These are phyloP conservation scores for Hipposideros armiger DNA, from an alignment of 2,113 vertebrate species.

Conservation along the genomic window DNA sequence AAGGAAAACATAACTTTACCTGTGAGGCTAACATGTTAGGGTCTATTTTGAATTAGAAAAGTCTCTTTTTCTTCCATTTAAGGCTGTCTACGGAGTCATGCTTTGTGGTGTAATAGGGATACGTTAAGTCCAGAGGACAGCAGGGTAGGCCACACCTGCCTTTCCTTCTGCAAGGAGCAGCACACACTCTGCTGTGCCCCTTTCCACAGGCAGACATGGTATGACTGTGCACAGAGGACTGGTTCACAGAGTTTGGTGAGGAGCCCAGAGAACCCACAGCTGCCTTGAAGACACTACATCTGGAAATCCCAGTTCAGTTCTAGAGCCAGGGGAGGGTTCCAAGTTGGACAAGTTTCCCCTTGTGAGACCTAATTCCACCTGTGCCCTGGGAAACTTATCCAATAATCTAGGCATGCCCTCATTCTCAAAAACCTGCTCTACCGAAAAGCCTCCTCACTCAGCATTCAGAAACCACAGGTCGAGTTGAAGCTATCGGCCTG, in stretches of 20 bases:
- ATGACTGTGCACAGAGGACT: accelerated
- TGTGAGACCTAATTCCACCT: not conserved
- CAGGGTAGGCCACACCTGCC: not conserved
- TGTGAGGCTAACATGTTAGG: not conserved
- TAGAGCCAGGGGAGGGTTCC: not conserved
- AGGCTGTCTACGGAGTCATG: not conserved
- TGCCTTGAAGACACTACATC: not conserved
- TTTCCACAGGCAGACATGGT: too few relatives aligned
- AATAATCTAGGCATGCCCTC: not conserved
- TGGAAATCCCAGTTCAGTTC: not conserved
- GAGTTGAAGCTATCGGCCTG: not conserved
- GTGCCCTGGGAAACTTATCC: not conserved
- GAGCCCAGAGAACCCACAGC: not conserved
- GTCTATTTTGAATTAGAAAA: conserved; percentile 19
- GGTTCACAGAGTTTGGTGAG: not conserved
- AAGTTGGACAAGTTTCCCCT: not conserved
- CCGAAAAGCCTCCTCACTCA: not conserved
- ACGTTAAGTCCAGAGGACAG: not conserved
- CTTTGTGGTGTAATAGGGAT: not conserved
- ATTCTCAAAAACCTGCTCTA: not conserved
- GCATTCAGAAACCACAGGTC: not conserved
- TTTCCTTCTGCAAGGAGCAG: not conserved
- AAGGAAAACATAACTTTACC: not conserved
- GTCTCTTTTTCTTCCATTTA: not conserved
- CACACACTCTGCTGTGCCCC: accelerated